Percentiles rank a stretch among this genome's conserved stretches.
These are phyloP conservation scores for Euplexia lucipara DNA, from an alignment of 2,888 invertebrate genomes.

Conservation along the genomic window DNA sequence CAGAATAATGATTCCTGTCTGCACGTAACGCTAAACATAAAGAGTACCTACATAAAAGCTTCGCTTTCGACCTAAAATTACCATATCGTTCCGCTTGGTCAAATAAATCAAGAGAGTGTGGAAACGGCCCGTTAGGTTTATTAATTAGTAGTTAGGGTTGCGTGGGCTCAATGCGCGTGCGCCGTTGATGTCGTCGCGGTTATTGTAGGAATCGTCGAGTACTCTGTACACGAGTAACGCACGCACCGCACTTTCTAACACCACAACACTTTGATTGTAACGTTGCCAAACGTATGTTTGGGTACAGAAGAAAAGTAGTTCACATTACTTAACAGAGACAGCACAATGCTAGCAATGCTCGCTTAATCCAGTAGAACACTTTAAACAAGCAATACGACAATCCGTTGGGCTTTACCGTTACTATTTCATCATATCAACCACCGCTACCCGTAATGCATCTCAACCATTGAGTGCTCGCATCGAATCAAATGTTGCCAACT, in stretches of 20 bases:
- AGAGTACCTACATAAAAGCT: slow-evolving; percentile 28
- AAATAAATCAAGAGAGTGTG: slow-evolving; percentile 80
- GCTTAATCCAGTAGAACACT: slow-evolving; percentile 25
- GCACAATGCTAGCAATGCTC: slow-evolving; percentile 16
- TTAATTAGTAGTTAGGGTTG: slow-evolving; percentile 84
- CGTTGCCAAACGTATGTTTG: slow-evolving; percentile 18
- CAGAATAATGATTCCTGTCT: slow-evolving; percentile 28
- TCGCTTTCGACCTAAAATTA: slow-evolving; percentile 53
- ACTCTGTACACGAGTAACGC: slow-evolving; percentile 74
- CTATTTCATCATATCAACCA: slow-evolving; percentile 51
- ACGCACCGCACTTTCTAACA: slow-evolving; percentile 73
- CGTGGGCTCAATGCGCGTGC: slow-evolving; percentile 82
- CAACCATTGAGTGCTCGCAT: slow-evolving; percentile 54
- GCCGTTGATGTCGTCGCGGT: slow-evolving; percentile 66
- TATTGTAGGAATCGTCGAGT: slow-evolving; percentile 79
- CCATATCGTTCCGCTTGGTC: slow-evolving; percentile 74
- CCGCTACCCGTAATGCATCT: slow-evolving; percentile 49
- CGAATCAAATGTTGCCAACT: slow-evolving; percentile 59
- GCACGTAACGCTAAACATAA: slow-evolving; percentile 26
- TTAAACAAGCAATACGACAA: slow-evolving; percentile 35
- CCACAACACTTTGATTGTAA: slow-evolving; percentile 31
- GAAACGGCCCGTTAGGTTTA: slow-evolving; percentile 81
- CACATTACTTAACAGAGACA: slow-evolving; percentile 19
- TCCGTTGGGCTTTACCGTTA: slow-evolving; percentile 53
- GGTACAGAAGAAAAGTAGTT: slow-evolving; percentile 27